phyloP scores from a whole-genome alignment of 2,113 vertebrate genomes.

The Saguinus midas region DNA sequence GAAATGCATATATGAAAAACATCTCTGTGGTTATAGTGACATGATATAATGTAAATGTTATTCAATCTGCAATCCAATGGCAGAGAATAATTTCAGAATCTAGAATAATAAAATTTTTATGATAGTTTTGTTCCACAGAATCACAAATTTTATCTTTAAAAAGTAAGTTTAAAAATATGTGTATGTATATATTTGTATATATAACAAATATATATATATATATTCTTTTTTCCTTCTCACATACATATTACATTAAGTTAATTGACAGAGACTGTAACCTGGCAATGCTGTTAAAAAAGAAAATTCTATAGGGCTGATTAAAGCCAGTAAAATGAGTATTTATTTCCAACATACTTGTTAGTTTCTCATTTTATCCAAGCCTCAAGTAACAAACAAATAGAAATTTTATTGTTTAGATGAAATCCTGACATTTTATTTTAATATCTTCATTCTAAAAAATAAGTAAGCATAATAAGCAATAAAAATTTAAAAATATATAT shows the following conservation, averaged over 20 bases:
- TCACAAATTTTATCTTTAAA: not conserved
- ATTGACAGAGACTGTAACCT: not conserved
- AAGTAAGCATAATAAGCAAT: not conserved
- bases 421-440: not conserved
- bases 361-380: not conserved
- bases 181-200: not conserved
- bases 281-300: not conserved
- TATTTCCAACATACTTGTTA: not conserved
- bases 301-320: not conserved
- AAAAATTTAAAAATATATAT: not conserved
- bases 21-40: not conserved
- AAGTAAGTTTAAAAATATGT: not conserved
- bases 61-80: not conserved
- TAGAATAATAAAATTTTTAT: not conserved
- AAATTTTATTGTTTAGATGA: not conserved
- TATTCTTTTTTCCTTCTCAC: not conserved
- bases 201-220: too few relatives aligned
- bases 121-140: not conserved
- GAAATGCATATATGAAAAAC: not conserved
- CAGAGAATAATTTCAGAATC: not conserved
- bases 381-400: not conserved
- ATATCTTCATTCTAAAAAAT: not conserved
- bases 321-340: not conserved
- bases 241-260: not conserved
- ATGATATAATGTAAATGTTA: not conserved